These are phyloP conservation scores for Agrilus cyanescens DNA, from an alignment of 2,888 invertebrate genomes.

Conservation along the genomic window DNA sequence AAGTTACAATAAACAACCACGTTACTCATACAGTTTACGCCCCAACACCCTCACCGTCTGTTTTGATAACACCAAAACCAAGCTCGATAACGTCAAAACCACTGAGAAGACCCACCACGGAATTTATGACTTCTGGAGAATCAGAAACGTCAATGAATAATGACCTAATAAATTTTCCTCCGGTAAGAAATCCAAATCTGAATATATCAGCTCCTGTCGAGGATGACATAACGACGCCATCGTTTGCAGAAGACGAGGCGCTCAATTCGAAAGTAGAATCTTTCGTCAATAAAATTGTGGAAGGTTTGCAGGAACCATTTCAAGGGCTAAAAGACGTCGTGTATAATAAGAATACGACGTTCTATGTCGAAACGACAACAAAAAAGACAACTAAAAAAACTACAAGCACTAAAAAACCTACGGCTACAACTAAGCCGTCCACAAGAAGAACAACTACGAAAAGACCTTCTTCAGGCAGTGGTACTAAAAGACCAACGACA, in stretches of 20 bases:
- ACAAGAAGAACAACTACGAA: constrained; percentile 27
- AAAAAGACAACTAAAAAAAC: constrained; percentile 30
- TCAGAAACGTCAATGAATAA: constrained; percentile 46
- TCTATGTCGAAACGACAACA: constrained; percentile 24
- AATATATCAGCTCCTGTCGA: constrained; percentile 54
- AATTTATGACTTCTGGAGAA: constrained; percentile 33
- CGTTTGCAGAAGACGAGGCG: constrained; percentile 63
- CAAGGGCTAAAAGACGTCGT: constrained; percentile 70
- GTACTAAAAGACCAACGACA: constrained; percentile 35
- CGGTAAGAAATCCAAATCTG: constrained; percentile 71
- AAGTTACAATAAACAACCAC: constrained; percentile 49
- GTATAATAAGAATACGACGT: constrained; percentile 37
- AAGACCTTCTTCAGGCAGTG: constrained; percentile 19
- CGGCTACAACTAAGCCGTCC: constrained; percentile 26
- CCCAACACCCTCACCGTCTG: constrained; percentile 48
- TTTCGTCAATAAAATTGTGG: constrained; percentile 73
- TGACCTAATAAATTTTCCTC: constrained; percentile 70
- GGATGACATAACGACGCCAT: constrained; percentile 62
- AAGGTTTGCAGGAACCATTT: constrained; percentile 72
- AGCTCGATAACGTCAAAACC: constrained; percentile 28
- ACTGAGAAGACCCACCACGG: constrained; percentile 18
- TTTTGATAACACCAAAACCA: constrained; percentile 60
- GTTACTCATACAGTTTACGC: constrained; percentile 44
- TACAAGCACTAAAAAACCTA: constrained; percentile 24
- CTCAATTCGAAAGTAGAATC: constrained; percentile 69